A percentile compares a stretch with the other conserved stretches of the same genome.
Conservation (phyloP, 2,797 vertebrate species). For the Microcaecilia unicolor region DNA sequence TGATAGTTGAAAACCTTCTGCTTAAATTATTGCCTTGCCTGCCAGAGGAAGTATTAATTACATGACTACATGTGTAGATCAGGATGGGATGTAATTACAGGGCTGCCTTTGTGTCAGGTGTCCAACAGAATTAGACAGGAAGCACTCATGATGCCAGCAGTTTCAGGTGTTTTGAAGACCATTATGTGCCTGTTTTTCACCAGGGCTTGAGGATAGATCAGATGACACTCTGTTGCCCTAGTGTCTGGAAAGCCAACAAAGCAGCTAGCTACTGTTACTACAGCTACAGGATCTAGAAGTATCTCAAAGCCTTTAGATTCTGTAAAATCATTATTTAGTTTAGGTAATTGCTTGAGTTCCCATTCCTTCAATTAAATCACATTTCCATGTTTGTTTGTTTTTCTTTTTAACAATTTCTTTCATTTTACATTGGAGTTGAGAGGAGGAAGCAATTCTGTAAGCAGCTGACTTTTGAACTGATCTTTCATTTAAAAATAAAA, state of each 20-base stretch:
- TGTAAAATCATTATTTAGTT: too few species aligned
- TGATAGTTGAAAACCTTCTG: slow-evolving; percentile 42
- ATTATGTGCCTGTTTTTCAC: slow-evolving; percentile 55
- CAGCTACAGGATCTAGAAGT: too few species aligned
- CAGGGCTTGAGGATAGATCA: slow-evolving; percentile 45
- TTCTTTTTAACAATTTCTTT: too few species aligned
- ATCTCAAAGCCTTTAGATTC: too few species aligned
- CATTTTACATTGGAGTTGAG: too few species aligned
- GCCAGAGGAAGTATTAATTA: slow-evolving; percentile 73
- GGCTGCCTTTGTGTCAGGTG: slow-evolving; percentile 63
- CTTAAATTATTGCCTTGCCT: slow-evolving; percentile 61
- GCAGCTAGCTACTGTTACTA: too few species aligned
- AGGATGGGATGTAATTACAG: slow-evolving; percentile 66
- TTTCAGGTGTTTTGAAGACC: slow-evolving; percentile 58
- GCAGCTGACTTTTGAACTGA: too few species aligned
- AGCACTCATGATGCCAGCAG: slow-evolving; percentile 46
- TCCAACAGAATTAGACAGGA: slow-evolving; percentile 62
- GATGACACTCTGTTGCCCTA: slow-evolving; percentile 50
- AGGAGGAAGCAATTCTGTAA: too few species aligned
- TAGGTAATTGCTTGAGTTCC: too few species aligned
- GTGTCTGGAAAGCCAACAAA: slow-evolving; percentile 54
- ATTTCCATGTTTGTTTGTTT: too few species aligned
- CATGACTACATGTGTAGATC: slow-evolving; percentile 59
- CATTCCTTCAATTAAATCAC: too few species aligned
- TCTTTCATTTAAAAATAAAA: too few species aligned